phyloP scores from a whole-genome alignment of 92 coral and sea anemone genomes.

The Ricordea florida region DNA sequence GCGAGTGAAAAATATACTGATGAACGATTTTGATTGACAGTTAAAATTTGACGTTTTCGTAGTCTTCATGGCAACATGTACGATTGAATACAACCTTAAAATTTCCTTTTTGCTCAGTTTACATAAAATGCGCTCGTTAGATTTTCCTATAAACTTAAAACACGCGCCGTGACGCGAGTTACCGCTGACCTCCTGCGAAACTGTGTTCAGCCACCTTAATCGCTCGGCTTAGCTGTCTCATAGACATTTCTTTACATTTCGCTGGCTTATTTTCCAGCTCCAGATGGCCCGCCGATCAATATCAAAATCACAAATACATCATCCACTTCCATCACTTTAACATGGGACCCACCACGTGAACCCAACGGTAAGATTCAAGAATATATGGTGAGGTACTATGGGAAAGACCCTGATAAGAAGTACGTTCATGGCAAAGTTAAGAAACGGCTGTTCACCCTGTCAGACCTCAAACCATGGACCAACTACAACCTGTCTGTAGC shows the following conservation, averaged over 20 bases:
- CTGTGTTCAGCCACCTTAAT: too few species aligned
- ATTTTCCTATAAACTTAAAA: too few species aligned
- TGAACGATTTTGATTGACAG: too few species aligned
- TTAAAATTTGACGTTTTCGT: too few species aligned
- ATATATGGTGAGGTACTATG: conserved; percentile 41
- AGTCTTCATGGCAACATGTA: too few species aligned
- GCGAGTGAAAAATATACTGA: too few species aligned
- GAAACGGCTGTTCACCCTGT: not conserved
- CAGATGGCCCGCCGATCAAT: conserved; percentile 67
- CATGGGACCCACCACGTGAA: conserved; percentile 64
- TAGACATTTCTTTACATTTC: not conserved
- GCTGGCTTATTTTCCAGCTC: conserved; percentile 55
- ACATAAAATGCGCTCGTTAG: too few species aligned
- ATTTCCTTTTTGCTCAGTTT: too few species aligned
- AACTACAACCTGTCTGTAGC: conserved; percentile 41
- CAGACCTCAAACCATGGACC: conserved; percentile 38
- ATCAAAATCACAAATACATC: conserved; percentile 25
- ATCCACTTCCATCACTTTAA: conserved; percentile 15
- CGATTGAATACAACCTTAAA: too few species aligned
- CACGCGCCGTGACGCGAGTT: too few species aligned
- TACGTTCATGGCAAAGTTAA: not conserved
- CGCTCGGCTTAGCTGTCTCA: not conserved
- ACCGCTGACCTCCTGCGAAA: too few species aligned
- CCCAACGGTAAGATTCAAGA: conserved; percentile 56
- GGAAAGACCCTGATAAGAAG: not conserved